Percentiles rank a stretch among this genome's conserved stretches.
Conservation (phyloP, 2,797 vertebrate genomes). For the Hoplostethus atlanticus region DNA sequence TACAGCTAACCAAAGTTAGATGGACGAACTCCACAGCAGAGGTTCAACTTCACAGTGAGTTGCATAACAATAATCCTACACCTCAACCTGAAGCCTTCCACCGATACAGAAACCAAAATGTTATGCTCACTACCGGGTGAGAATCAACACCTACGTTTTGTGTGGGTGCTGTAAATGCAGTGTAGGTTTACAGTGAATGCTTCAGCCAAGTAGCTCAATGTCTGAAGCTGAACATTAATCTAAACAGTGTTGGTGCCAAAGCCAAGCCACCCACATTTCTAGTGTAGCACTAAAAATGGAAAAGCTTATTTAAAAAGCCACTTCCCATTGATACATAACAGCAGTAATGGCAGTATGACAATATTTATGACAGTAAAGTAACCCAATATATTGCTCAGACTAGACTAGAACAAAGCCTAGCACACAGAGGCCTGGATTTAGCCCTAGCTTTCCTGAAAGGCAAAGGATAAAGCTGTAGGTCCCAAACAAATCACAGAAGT, state of each 20-base stretch:
- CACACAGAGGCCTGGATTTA: too few relatives aligned
- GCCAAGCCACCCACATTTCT: conserved; percentile 20
- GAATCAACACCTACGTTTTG: neutral
- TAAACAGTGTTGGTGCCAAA: conserved; percentile 17
- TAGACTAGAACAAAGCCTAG: neutral
- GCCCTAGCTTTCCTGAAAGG: too few relatives aligned
- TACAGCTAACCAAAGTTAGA: too few relatives aligned
- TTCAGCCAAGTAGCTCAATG: conserved; percentile 12
- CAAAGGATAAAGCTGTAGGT: neutral
- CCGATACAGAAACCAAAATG: neutral
- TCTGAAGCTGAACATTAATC: conserved; percentile 11
- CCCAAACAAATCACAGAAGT: neutral
- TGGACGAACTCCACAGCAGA: too few relatives aligned
- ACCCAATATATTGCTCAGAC: neutral
- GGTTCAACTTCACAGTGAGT: too few relatives aligned
- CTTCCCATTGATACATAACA: neutral
- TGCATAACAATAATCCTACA: neutral
- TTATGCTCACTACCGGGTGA: neutral
- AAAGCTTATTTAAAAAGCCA: conserved; percentile 17
- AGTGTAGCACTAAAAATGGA: conserved; percentile 28
- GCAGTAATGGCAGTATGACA: neutral
- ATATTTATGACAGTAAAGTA: conserved; percentile 9
- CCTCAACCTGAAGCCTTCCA: too few relatives aligned
- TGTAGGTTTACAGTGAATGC: conserved; percentile 2
- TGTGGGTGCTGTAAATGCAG: neutral